A percentile compares a stretch with the other conserved stretches of the same genome.
Conservation (phyloP, 2,113 vertebrate species). For the Galbula dea region DNA sequence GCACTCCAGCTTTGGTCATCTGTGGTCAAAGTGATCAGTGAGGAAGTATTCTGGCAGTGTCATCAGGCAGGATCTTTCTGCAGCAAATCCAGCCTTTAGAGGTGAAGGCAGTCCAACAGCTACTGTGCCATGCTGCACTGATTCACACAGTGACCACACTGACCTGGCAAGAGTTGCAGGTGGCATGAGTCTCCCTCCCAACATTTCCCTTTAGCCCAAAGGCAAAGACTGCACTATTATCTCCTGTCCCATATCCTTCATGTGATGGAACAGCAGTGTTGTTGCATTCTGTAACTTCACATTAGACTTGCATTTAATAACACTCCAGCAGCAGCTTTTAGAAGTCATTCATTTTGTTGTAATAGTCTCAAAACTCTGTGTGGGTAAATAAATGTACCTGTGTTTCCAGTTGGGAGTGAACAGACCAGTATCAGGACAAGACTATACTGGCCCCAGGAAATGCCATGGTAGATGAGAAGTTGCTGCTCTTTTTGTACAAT, state of each 20-base stretch:
- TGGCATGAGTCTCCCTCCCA: background rate
- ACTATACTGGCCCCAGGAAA: background rate
- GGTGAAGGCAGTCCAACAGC: background rate
- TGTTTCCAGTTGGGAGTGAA: background rate
- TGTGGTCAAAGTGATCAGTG: background rate
- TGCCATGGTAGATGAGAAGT: background rate
- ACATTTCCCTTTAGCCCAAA: background rate
- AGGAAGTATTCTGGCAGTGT: background rate
- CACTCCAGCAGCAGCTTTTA: background rate
- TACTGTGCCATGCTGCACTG: background rate
- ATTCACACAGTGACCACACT: background rate
- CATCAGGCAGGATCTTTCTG: background rate
- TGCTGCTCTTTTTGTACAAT: background rate
- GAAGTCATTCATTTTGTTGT: accelerated
- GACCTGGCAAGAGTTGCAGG: background rate
- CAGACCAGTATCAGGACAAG: background rate
- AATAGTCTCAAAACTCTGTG: background rate
- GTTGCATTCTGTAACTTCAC: background rate
- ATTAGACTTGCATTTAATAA: background rate
- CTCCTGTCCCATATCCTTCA: background rate
- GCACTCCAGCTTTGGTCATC: background rate
- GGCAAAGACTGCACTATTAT: background rate
- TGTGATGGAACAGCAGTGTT: background rate
- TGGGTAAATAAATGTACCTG: background rate
- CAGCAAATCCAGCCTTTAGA: background rate